Base-by-base conservation (phyloP, 2,888 invertebrate species). In the Exephanes ischioxanthus region DNA sequence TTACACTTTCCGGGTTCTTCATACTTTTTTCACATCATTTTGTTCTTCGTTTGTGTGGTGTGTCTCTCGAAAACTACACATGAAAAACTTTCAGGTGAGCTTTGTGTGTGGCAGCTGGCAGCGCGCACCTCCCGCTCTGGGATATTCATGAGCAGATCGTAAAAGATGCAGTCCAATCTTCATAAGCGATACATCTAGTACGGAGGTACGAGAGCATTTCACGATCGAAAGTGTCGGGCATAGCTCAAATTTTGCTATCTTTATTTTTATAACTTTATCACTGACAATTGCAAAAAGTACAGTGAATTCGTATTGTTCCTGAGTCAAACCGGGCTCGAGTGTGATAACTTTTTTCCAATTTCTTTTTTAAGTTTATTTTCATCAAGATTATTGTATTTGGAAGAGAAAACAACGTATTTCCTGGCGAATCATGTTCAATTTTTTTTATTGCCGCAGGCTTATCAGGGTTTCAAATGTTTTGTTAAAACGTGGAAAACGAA, bases 91-190 rank as follows among this genome's bases (percentile, higher is more conserved):
- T 75, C 48, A 26, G 58, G 26, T 22, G 58, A 26, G 26, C 22
- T 22, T 58, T 58, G 22, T 22, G 22, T 22, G 58, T 14, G 58
- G 83, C 80, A 85, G 82, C 83, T 88, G 75, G 75, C 11, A 22
- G 26, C 58, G 58, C 51, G 77, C 77, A 66, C 63, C 30, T 51
- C 45, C 33, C 30, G 68, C 37, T 66, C 83, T 90, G 82, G 89
- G 88, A 90, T 90, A 90, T 90, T 90, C 89, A 90, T 88, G 88
- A 77, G 85, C 68, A 84, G 86, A 90, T 90, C 88, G 88, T 90
- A 87, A 90, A 90, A 90, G 84, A 89, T 90, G 87, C 88, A 89
- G 87, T 87, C 83, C 89, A 90, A 90, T 90, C 87, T 90, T 77
- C 79, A 82, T 79, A 79, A 80, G 81, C 85, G 72, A 85, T 53